phyloP scores from a whole-genome alignment of 37 sponge, comb jelly and placozoan species.

The Agelas oroides region DNA sequence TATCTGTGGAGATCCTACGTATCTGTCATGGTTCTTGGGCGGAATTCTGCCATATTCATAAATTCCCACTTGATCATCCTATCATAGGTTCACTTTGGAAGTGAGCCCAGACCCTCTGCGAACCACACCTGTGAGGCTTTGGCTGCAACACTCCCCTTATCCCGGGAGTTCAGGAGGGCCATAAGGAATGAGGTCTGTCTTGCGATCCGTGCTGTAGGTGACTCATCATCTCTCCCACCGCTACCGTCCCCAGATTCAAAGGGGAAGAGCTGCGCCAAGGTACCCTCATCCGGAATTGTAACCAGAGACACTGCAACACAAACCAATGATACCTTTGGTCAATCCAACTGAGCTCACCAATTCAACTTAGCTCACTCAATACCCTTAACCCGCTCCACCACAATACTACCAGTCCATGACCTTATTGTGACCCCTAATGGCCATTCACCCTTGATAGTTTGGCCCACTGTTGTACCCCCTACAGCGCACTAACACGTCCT shows the following conservation, averaged over 20 bases:
- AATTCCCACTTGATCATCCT: slow-evolving; percentile 5
- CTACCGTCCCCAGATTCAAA: not conserved
- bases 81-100: not conserved
- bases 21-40: not conserved
- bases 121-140: slow-evolving; percentile 5
- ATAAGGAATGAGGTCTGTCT: not conserved
- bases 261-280: not conserved
- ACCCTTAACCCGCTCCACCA: too few relatives aligned
- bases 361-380: too few relatives aligned
- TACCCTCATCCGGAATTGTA: not conserved
- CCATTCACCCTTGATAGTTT: too few relatives aligned
- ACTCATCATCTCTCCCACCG: not conserved
- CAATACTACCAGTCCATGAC: too few relatives aligned
- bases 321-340: too few relatives aligned
- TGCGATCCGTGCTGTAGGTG: not conserved
- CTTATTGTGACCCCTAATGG: too few relatives aligned
- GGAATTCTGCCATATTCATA: slow-evolving; percentile 24
- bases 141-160: not conserved
- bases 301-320: slow-evolving; percentile 7
- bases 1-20: too few relatives aligned
- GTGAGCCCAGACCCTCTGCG: slow-evolving; percentile 19
- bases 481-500: too few relatives aligned
- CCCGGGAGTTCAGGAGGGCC: not conserved
- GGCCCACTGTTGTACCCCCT: too few relatives aligned
- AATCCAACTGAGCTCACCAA: too few relatives aligned